Evolutionary conservation across 2,888 invertebrate species (phyloP).

Genomic region (Lasioglossum morio): DNA sequence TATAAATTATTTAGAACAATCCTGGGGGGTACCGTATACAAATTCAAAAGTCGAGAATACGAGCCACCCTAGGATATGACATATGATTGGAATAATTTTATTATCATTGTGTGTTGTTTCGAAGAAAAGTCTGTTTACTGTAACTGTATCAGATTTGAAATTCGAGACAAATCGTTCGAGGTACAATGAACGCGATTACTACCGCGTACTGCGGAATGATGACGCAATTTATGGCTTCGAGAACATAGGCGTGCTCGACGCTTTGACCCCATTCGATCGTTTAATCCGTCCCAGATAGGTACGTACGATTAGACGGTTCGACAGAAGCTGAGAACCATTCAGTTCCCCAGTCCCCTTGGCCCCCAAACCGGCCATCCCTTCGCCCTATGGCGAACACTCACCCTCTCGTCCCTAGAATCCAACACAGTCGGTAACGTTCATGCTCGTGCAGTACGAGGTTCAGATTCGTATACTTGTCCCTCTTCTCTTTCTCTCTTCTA

Average conservation of each 20-base stretch:
- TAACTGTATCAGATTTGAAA: slow-evolving; percentile 22
- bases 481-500: not conserved
- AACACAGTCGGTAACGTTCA: slow-evolving; percentile 20
- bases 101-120: not conserved
- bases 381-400: slow-evolving; percentile 23
- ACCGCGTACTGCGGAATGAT: slow-evolving; percentile 53
- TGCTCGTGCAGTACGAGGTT: slow-evolving; percentile 22
- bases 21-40: no score
- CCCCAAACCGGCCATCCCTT: slow-evolving; percentile 30
- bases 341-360: slow-evolving; percentile 31
- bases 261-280: slow-evolving; percentile 68
- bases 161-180: slow-evolving; percentile 18
- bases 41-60: no score
- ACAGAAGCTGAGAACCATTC: slow-evolving; percentile 69
- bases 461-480: slow-evolving; percentile 26
- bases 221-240: slow-evolving; percentile 65
- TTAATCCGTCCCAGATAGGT: slow-evolving; percentile 71
- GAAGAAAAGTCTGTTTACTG: slow-evolving; percentile 18
- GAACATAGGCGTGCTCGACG: slow-evolving; percentile 50
- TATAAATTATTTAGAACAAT: no score
- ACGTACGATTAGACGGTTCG: slow-evolving; percentile 72
- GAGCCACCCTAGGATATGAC: not conserved
- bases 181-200: slow-evolving; percentile 56
- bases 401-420: slow-evolving; percentile 23
- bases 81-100: not conserved